These are phyloP conservation scores for Sinhomidia bicolor DNA, from an alignment of 2,888 invertebrate species.

Conservation along the genomic window DNA sequence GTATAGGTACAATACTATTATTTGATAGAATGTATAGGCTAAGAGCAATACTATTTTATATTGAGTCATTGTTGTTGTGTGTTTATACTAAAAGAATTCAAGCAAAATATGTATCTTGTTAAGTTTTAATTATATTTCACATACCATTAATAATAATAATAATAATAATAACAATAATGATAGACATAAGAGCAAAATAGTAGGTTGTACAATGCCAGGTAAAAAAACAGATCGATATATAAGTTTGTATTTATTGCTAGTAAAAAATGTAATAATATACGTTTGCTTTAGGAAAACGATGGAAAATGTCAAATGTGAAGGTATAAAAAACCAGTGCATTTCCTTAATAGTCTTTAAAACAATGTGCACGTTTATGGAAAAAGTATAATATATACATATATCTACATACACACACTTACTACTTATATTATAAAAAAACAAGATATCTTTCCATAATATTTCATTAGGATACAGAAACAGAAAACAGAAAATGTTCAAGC, in stretches of 20 bases:
- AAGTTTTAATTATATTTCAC: neutral
- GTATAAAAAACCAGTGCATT: slow-evolving; percentile 32
- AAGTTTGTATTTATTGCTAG: slow-evolving; percentile 12
- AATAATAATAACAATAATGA: neutral
- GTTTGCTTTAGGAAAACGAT: neutral
- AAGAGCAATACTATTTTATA: neutral
- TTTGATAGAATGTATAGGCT: neutral
- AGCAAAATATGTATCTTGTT: neutral
- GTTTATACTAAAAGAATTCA: slow-evolving; percentile 33
- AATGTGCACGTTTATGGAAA: neutral
- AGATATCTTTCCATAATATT: slow-evolving; percentile 38
- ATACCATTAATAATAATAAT: neutral
- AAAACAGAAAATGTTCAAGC: slow-evolving; percentile 68
- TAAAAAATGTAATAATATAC: neutral
- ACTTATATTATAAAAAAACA: neutral
- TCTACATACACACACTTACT: neutral
- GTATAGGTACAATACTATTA: neutral
- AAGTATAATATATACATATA: neutral
- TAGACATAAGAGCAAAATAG: neutral
- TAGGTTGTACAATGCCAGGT: neutral
- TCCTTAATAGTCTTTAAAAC: neutral
- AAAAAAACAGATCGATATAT: slow-evolving; percentile 6
- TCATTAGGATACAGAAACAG: slow-evolving; percentile 38
- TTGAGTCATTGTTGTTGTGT: slow-evolving; percentile 55
- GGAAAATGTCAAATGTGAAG: slow-evolving; percentile 23